Evolutionary conservation across 2,888 invertebrate genomes (phyloP).

Genomic region (Calameuta filiformis): DNA sequence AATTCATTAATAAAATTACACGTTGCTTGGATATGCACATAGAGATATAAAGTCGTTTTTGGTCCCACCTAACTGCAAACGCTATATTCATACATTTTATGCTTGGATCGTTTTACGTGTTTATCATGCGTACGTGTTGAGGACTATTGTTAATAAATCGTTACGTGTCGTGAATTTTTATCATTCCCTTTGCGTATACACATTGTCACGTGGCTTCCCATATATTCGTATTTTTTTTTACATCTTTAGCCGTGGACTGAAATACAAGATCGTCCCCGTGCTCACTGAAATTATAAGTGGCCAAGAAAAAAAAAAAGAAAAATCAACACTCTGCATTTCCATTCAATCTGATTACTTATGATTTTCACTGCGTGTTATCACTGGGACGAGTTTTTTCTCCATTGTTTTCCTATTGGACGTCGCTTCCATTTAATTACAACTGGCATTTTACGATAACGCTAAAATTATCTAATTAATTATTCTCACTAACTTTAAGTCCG

Average conservation of each 20-base stretch:
- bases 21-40: conserved; percentile 66
- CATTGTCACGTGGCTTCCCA: conserved; percentile 12
- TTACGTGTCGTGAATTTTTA: conserved; percentile 26
- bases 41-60: conserved; percentile 67
- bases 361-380: conserved; percentile 25
- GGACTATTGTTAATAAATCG: conserved; percentile 40
- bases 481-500: conserved; percentile 50
- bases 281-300: conserved; percentile 16
- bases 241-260: not conserved
- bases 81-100: conserved; percentile 62
- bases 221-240: not conserved
- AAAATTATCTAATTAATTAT: conserved; percentile 58
- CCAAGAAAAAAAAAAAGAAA: not conserved
- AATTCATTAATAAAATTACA: conserved; percentile 64
- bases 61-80: conserved; percentile 67
- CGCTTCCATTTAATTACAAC: conserved; percentile 49
- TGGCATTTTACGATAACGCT: conserved; percentile 61
- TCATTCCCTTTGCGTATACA: conserved; percentile 25
- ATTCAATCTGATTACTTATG: not conserved
- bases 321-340: not conserved
- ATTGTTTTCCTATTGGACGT: conserved; percentile 28
- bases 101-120: conserved; percentile 11
- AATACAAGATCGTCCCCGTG: conserved; percentile 19
- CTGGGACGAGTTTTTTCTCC: conserved; percentile 32
- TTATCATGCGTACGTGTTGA: conserved; percentile 5